Evolutionary conservation across 2,113 vertebrate genomes (phyloP), one percentile per base, ranked within the genome.

Genomic region (Coregonus clupeaformis): DNA sequence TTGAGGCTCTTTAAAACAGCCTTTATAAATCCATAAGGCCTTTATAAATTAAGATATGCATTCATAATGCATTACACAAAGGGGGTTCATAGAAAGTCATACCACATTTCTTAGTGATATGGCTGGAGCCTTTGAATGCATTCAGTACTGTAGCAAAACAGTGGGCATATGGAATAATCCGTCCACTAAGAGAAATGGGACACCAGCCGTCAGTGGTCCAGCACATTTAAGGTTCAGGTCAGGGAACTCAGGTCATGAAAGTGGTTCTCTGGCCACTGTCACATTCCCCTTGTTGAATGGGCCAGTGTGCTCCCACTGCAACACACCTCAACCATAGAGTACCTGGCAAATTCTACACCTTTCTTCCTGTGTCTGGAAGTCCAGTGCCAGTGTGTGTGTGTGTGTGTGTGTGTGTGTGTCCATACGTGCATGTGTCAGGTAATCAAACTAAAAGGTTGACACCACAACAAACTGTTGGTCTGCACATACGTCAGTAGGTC

Each of bases 391-490:
- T 47, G 36, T 47, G 67, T 47, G 67, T 69, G 3, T 1, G 7
- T n/a, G n/a, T n/a, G n/a, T n/a, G n/a, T n/a, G 42, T 59, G 18
- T 42, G 20, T 16, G 22, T 57, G 65, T 36, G 30, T 16, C 27
- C 5, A 24, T 49, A 25, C 9, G 24, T 27, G 14, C 24, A 5
- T 27, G n/a, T 2, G 14, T 7, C 30, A 20, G 64, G 75, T 57
- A 85, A 80, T 87, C 68, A 74, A 47, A 42, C 59, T 83, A 78
- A 87, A 27, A 9, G 25, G 24, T 65, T 1, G 24, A 25, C 62
- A 29, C 3, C 4, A 29, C 11, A 65, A 29, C 25, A 29, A 62
- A 45, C 25, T 3, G 42, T 65, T 3, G 24, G 14, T 14, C 25
- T 14, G 24, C 1, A 20, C 18, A 69, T 29, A 52, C 49, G 6